Conservation (phyloP, 2,113 vertebrate genomes). For the Uria lomvia region DNA sequence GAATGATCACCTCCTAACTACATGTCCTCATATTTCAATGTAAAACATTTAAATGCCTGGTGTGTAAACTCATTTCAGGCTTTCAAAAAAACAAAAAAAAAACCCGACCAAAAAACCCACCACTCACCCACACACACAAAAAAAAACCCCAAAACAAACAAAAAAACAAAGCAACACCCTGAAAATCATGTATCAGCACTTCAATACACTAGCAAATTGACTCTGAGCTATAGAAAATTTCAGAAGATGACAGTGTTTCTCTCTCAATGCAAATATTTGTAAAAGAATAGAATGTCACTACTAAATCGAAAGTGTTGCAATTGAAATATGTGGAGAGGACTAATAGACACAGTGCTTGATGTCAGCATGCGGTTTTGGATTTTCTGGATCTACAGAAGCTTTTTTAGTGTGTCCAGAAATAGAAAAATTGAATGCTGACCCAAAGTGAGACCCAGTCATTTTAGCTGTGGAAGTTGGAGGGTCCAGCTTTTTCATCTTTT, state of each 20-base stretch:
- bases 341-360: background rate
- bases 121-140: background rate
- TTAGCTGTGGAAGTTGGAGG: background rate
- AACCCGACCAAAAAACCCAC: background rate
- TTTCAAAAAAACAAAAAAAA: background rate
- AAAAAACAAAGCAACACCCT: background rate
- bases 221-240: background rate
- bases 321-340: background rate
- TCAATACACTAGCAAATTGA: background rate
- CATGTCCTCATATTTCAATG: background rate
- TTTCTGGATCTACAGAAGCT: background rate
- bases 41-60: background rate
- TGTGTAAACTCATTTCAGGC: background rate
- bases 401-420: background rate
- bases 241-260: background rate
- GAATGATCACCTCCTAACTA: background rate
- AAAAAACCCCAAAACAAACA: too few species aligned
- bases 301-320: background rate
- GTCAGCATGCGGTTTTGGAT: background rate
- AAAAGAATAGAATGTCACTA: background rate
- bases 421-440: background rate
- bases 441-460: background rate
- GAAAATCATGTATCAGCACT: background rate
- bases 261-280: background rate
- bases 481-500: background rate